Percentiles rank a stretch among this genome's conserved stretches.
These are phyloP conservation scores for Chirona hameri DNA, from an alignment of 2,888 invertebrate species.

Conservation along the genomic window DNA sequence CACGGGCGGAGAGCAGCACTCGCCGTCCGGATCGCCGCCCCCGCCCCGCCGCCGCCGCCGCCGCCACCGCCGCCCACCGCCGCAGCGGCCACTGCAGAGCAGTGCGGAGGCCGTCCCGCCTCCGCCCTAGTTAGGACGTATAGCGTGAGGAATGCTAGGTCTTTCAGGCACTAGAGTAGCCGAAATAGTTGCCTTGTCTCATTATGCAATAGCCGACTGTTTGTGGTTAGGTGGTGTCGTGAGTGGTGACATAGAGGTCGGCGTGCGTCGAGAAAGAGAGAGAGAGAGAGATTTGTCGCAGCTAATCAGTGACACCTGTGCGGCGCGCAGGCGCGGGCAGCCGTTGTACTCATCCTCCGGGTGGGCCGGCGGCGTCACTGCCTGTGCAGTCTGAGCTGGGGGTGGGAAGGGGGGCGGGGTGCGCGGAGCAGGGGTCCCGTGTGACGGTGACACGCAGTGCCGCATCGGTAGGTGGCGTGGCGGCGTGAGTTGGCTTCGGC, in stretches of 20 bases:
- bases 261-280: background rate
- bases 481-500: background rate
- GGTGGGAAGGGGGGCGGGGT: background rate
- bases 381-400: background rate
- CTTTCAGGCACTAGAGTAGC: slow-evolving; percentile 25
- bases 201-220: slow-evolving; percentile 23
- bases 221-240: slow-evolving; percentile 1
- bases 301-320: background rate
- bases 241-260: background rate
- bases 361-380: background rate
- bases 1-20: background rate
- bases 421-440: background rate
- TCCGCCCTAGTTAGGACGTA: background rate
- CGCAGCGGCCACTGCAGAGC: background rate
- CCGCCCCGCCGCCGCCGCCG: background rate
- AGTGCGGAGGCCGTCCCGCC: background rate
- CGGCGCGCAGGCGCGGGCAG: background rate
- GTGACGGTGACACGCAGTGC: background rate
- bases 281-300: background rate
- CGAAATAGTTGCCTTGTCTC: slow-evolving; percentile 26
- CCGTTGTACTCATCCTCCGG: background rate
- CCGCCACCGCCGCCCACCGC: background rate
- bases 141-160: slow-evolving; percentile 24
- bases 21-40: background rate
- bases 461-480: background rate